phyloP scores from a whole-genome alignment of 2,113 vertebrate species.

The Esox niger region DNA sequence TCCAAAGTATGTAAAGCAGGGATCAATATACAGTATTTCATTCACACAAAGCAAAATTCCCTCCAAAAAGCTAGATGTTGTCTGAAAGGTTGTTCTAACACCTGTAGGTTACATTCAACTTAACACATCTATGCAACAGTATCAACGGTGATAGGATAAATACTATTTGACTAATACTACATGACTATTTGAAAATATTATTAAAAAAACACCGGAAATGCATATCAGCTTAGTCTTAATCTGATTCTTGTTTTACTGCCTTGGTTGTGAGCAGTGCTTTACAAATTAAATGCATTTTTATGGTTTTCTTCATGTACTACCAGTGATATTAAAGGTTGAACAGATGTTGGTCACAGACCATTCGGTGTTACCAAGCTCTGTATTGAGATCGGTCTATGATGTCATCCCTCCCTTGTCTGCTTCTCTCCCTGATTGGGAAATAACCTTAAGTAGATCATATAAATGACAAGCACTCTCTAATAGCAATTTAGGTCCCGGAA shows the following conservation, averaged over 20 bases:
- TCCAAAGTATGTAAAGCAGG: too few species aligned
- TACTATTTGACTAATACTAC: not conserved
- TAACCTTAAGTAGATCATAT: conserved; percentile 36
- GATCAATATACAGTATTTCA: too few species aligned
- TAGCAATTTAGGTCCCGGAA: conserved; percentile 29
- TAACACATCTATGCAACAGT: conserved; percentile 40
- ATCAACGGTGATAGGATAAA: conserved; percentile 15
- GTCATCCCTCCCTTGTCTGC: conserved; percentile 12
- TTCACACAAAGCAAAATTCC: conserved; percentile 48
- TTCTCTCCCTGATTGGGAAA: conserved; percentile 25
- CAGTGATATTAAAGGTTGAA: not conserved
- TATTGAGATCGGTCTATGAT: not conserved
- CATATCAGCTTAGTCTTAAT: too few species aligned
- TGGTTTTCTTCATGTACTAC: not conserved
- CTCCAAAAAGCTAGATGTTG: conserved; percentile 27
- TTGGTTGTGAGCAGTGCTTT: too few species aligned
- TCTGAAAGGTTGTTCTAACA: conserved; percentile 29
- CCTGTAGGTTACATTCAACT: conserved; percentile 35
- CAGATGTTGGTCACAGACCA: not conserved
- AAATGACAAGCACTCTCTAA: conserved; percentile 40
- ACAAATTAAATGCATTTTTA: not conserved
- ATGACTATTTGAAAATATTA: not conserved
- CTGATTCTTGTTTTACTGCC: too few species aligned
- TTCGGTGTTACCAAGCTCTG: conserved; percentile 8
- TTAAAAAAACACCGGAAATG: not conserved